phyloP scores from a whole-genome alignment of 2,797 vertebrate genomes.

The Hydrocynus forskahlii region DNA sequence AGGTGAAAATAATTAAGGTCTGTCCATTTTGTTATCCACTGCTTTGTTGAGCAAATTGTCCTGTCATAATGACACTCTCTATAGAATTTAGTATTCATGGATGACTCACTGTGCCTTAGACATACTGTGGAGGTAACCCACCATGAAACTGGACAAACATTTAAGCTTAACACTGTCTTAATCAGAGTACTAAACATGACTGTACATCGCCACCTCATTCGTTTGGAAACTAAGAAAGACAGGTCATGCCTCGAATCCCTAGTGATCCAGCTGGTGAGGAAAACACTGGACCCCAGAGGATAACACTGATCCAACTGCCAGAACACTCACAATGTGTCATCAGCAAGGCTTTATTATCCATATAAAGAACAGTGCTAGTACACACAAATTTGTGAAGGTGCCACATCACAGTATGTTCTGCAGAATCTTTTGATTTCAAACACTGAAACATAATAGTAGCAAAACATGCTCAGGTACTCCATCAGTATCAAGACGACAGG shows the following conservation, averaged over 20 bases:
- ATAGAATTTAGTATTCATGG: too few relatives aligned
- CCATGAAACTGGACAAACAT: not conserved
- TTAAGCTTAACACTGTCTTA: too few relatives aligned
- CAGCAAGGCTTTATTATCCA: not conserved
- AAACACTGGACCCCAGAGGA: not conserved
- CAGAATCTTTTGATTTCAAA: too few relatives aligned
- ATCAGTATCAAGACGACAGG: too few relatives aligned
- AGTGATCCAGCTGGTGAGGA: not conserved
- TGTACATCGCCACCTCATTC: not conserved
- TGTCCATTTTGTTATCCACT: not conserved
- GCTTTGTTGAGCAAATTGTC: not conserved
- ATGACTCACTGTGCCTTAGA: too few relatives aligned
- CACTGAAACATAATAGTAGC: too few relatives aligned
- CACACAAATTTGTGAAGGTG: too few relatives aligned
- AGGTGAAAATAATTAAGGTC: not conserved
- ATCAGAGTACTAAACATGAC: not conserved
- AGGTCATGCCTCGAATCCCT: not conserved
- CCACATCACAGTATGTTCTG: not conserved
- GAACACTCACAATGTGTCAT: too few relatives aligned
- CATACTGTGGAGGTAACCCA: too few relatives aligned
- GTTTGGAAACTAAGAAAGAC: not conserved
- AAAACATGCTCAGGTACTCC: too few relatives aligned
- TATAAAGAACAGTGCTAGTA: not conserved
- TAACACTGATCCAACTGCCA: not conserved
- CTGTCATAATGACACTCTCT: too few relatives aligned